A percentile compares a stretch with the other conserved stretches of the same genome.
Conservation (phyloP, 2,888 invertebrate genomes). For the Rhingia campestris region DNA sequence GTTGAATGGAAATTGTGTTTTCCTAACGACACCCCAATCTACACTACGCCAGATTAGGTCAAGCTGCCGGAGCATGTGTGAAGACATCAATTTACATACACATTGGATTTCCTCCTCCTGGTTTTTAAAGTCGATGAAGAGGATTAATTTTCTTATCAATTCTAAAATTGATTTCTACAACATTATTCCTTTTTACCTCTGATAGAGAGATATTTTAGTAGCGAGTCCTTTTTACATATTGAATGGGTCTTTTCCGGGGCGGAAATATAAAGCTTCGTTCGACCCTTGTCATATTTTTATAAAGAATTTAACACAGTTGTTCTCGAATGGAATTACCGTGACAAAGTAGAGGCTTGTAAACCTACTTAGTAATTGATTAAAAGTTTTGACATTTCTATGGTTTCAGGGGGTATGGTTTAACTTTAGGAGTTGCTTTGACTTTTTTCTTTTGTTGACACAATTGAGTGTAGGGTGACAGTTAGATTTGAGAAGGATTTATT, state of each 20-base stretch:
- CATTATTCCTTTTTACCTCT: slow-evolving; percentile 3
- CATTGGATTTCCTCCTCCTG: slow-evolving; percentile 45
- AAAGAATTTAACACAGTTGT: slow-evolving; percentile 16
- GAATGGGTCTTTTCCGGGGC: slow-evolving; percentile 3
- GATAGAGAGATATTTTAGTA: slow-evolving; percentile 18
- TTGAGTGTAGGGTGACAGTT: slow-evolving; percentile 50
- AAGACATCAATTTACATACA: slow-evolving; percentile 53
- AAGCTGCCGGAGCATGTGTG: slow-evolving; percentile 28
- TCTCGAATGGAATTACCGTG: slow-evolving; percentile 37
- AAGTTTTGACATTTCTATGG: slow-evolving; percentile 28
- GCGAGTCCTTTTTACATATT: slow-evolving; percentile 6
- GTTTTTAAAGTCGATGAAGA: slow-evolving; percentile 8
- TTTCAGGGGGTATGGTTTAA: background rate
- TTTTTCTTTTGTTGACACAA: background rate
- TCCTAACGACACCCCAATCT: background rate
- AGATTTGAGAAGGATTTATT: slow-evolving; percentile 50
- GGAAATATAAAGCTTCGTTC: slow-evolving; percentile 20
- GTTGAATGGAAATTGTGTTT: background rate
- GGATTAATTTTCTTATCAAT: slow-evolving; percentile 42
- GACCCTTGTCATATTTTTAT: slow-evolving; percentile 41
- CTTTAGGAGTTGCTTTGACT: background rate
- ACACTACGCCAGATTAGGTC: background rate
- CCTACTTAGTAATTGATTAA: slow-evolving; percentile 55
- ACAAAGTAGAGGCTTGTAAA: slow-evolving; percentile 27
- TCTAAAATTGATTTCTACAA: slow-evolving; percentile 50